phyloP scores from a whole-genome alignment of 2,888 invertebrate species.

The Deroplatys truncata region DNA sequence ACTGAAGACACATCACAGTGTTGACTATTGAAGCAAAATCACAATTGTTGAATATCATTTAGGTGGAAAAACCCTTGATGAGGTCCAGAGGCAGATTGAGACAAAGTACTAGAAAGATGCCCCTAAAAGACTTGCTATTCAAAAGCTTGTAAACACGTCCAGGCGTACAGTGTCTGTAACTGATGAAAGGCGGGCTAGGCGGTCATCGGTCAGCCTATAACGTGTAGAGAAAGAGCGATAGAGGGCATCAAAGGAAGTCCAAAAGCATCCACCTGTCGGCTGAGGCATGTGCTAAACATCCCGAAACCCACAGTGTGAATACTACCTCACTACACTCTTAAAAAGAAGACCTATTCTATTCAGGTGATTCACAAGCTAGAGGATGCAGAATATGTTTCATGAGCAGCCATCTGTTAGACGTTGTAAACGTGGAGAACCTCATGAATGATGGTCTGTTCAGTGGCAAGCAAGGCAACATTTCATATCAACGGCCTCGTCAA shows the following conservation, averaged over 20 bases:
- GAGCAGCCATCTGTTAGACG: background rate
- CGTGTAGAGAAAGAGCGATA: background rate
- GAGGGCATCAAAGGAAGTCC: background rate
- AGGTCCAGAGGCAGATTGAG: background rate
- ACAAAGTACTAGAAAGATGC: background rate
- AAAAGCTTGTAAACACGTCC: background rate
- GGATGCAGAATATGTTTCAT: background rate
- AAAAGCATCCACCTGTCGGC: background rate
- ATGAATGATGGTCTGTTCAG: background rate
- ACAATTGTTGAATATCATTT: background rate
- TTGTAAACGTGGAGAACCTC: background rate
- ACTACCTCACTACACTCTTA: too few relatives aligned
- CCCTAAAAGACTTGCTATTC: background rate
- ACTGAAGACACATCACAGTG: background rate
- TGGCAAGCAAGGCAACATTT: background rate
- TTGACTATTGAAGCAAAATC: background rate
- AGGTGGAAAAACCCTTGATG: background rate
- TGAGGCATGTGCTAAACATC: too few relatives aligned
- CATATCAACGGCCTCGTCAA: background rate
- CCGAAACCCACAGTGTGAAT: too few relatives aligned
- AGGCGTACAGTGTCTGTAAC: background rate
- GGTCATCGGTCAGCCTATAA: background rate
- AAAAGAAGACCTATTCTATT: background rate
- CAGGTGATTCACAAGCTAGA: background rate
- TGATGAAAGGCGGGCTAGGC: background rate